Conservation (phyloP, 1,140 invertebrate species). For the Heliothis subflexa region DNA sequence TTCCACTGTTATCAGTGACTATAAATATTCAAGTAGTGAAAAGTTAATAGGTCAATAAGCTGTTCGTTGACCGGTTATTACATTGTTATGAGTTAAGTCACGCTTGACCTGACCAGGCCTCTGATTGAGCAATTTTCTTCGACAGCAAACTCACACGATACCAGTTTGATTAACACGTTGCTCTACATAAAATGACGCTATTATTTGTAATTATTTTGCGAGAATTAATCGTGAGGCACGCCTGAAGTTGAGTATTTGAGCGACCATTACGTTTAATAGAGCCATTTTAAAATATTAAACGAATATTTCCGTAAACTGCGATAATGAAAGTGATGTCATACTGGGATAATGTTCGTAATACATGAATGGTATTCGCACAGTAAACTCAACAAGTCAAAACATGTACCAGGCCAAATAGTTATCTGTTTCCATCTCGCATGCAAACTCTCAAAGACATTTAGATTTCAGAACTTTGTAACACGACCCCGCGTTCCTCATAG, state of each 20-base stretch:
- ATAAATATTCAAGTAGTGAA: slow-evolving; percentile 63
- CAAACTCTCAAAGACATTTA: slow-evolving; percentile 36
- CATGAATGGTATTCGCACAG: background rate
- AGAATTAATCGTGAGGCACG: slow-evolving; percentile 16
- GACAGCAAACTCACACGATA: slow-evolving; percentile 67
- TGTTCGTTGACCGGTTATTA: slow-evolving; percentile 64
- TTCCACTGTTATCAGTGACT: slow-evolving; percentile 41
- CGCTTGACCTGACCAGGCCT: slow-evolving; percentile 69
- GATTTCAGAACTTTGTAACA: slow-evolving; percentile 36
- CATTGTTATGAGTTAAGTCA: slow-evolving; percentile 70
- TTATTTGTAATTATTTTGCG: slow-evolving; percentile 41
- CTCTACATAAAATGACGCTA: slow-evolving; percentile 44
- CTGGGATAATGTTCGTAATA: background rate
- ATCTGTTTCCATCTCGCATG: slow-evolving; percentile 23
- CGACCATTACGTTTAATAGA: background rate
- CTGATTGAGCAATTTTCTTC: slow-evolving; percentile 78
- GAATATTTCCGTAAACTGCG: background rate
- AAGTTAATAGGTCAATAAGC: slow-evolving; percentile 62
- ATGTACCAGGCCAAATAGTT: slow-evolving; percentile 24
- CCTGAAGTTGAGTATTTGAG: slow-evolving; percentile 1
- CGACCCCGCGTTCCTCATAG: slow-evolving; percentile 17
- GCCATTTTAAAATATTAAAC: background rate
- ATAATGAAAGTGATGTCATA: background rate
- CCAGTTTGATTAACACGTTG: slow-evolving; percentile 73
- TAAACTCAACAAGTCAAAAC: background rate